Conservation (phyloP, 2,113 vertebrate species). For the Actinemys pallida region DNA sequence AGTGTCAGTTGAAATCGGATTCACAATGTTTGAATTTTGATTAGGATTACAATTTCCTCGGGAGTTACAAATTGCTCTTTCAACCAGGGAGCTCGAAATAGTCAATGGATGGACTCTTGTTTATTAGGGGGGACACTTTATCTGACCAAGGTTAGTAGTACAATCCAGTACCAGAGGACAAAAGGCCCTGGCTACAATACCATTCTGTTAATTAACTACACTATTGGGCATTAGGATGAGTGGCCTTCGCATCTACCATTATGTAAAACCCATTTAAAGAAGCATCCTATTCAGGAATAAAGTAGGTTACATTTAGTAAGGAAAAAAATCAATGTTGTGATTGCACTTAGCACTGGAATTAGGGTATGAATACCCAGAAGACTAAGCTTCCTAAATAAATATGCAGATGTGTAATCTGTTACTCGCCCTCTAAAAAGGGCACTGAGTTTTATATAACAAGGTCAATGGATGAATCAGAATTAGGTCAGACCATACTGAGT, state of each 20-base stretch:
- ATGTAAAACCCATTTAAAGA: slow-evolving; percentile 43
- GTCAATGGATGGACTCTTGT: slow-evolving; percentile 25
- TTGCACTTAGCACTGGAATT: slow-evolving; percentile 68
- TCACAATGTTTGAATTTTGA: not conserved
- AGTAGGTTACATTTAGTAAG: slow-evolving; percentile 70
- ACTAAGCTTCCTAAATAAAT: slow-evolving; percentile 72
- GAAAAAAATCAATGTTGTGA: slow-evolving; percentile 71
- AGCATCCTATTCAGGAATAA: slow-evolving; percentile 42
- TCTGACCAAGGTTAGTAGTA: slow-evolving; percentile 10
- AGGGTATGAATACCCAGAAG: slow-evolving; percentile 60
- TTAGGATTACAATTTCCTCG: not conserved
- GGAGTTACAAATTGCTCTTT: slow-evolving; percentile 47
- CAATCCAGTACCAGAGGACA: slow-evolving; percentile 6
- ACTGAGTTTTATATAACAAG: slow-evolving; percentile 70
- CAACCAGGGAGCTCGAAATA: not conserved
- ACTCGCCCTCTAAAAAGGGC: slow-evolving; percentile 51
- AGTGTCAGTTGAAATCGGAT: not conserved
- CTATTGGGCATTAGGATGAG: slow-evolving; percentile 30
- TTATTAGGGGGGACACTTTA: not conserved
- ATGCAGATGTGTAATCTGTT: slow-evolving; percentile 60
- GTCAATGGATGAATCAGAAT: slow-evolving; percentile 61
- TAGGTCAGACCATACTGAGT: slow-evolving; percentile 28
- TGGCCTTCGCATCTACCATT: slow-evolving; percentile 10
- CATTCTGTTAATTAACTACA: slow-evolving; percentile 35
- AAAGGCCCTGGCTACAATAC: not conserved